These are phyloP conservation scores for Spinus pinus DNA, from an alignment of 2,797 vertebrate species.

Conservation along the genomic window DNA sequence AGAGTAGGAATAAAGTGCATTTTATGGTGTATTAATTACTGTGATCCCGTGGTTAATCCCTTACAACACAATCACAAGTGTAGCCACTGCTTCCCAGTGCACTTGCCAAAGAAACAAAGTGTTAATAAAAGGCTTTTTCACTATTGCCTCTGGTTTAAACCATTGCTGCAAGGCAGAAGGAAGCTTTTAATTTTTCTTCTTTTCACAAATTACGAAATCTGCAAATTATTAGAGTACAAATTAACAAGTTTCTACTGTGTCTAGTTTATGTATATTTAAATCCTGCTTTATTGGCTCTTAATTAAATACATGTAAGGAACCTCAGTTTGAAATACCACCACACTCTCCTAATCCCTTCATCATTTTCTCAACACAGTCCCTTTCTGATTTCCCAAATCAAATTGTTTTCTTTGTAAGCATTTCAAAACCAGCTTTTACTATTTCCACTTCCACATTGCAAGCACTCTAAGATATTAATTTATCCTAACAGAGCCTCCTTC, in stretches of 20 bases:
- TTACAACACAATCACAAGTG: background rate
- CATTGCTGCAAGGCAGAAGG: background rate
- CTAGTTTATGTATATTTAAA: slow-evolving; percentile 39
- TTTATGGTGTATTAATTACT: background rate
- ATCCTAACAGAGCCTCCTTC: background rate
- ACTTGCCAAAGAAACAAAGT: background rate
- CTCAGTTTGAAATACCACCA: background rate
- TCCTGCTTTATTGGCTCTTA: slow-evolving; percentile 39
- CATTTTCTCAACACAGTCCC: background rate
- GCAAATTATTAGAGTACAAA: slow-evolving; percentile 31
- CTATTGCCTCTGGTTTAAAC: background rate
- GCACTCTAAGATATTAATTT: background rate
- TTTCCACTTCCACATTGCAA: background rate
- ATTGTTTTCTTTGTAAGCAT: background rate
- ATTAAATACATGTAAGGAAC: slow-evolving; percentile 35
- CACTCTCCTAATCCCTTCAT: background rate
- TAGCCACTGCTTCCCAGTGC: background rate
- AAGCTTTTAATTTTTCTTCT: background rate
- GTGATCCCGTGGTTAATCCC: background rate
- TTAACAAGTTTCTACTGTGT: slow-evolving; percentile 44
- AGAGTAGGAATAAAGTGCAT: background rate
- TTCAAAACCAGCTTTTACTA: background rate
- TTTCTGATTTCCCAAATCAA: background rate
- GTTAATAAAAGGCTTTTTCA: background rate
- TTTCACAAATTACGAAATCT: slow-evolving; percentile 39